Conservation (phyloP, 2,113 vertebrate species). For the Ailuropoda melanoleuca region DNA sequence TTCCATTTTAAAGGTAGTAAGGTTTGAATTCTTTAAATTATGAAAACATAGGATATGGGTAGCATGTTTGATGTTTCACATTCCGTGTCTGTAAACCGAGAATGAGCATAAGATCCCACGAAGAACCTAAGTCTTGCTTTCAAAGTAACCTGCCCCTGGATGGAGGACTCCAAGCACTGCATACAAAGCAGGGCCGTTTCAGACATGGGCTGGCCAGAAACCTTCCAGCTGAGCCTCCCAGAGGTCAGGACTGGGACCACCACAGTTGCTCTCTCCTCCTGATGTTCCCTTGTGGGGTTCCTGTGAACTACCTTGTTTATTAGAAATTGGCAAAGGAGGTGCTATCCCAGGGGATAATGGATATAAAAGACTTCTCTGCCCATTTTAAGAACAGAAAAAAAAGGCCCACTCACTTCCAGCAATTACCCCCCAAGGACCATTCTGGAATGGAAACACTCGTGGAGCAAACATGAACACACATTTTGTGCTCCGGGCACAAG, state of each 20-base stretch:
- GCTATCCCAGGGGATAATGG: neutral
- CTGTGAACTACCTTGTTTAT: neutral
- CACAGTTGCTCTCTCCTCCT: neutral
- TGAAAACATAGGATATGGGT: neutral
- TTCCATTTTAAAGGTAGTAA: neutral
- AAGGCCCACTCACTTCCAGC: neutral
- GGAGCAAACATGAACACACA: neutral
- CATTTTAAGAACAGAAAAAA: neutral
- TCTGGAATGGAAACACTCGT: neutral
- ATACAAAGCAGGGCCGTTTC: neutral
- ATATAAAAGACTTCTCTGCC: neutral
- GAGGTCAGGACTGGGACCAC: neutral
- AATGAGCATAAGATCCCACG: neutral
- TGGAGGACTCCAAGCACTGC: neutral
- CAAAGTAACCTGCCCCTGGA: neutral
- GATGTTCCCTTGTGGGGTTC: neutral
- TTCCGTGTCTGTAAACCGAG: neutral
- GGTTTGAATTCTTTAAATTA: slow-evolving; percentile 20
- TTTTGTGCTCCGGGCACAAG: neutral
- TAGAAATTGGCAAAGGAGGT: neutral
- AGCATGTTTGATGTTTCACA: neutral
- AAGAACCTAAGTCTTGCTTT: neutral
- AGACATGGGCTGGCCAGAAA: neutral
- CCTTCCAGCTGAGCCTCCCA: neutral
- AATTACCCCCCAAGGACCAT: neutral